Evolutionary conservation across 37 sponge, comb jelly and placozoan species (phyloP).

Genomic region (Cliona cf. orientalis): DNA sequence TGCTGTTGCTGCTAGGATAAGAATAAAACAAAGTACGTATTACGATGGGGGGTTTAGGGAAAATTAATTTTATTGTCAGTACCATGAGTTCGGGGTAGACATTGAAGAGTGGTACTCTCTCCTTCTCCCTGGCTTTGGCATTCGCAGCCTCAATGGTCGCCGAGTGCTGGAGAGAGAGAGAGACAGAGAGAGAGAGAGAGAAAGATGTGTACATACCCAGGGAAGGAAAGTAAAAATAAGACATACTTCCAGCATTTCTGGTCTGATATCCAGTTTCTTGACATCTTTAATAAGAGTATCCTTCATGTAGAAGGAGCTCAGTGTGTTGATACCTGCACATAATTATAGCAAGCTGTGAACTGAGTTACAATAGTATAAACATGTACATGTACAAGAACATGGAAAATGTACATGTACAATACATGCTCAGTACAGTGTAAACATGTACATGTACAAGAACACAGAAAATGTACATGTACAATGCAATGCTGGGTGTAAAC

Average conservation of each 20-base stretch:
- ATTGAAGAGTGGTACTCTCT: constrained; percentile 64
- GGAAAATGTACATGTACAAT: too few species aligned
- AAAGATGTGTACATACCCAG: too few species aligned
- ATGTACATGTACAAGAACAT: too few species aligned
- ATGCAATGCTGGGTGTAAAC: too few species aligned
- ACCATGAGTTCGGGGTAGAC: constrained; percentile 78
- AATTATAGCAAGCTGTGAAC: too few species aligned
- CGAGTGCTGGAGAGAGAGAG: constrained; percentile 11
- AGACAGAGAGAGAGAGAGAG: background rate
- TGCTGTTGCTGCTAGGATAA: too few species aligned
- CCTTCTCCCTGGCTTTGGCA: constrained; percentile 22
- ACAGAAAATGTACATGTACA: too few species aligned
- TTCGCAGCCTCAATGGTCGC: constrained; percentile 14
- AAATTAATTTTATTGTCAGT: background rate
- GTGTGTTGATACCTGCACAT: background rate
- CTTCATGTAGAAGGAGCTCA: constrained; percentile 48
- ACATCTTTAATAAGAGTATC: constrained; percentile 37
- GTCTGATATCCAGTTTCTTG: constrained; percentile 25
- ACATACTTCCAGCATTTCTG: constrained; percentile 62
- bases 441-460: too few species aligned
- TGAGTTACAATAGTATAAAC: too few species aligned
- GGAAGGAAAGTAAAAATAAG: background rate
- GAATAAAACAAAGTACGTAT: too few species aligned
- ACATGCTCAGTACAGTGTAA: too few species aligned
- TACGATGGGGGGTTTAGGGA: background rate